Evolutionary conservation across 2,113 vertebrate genomes (phyloP).

Genomic region (Elanoides forficatus): DNA sequence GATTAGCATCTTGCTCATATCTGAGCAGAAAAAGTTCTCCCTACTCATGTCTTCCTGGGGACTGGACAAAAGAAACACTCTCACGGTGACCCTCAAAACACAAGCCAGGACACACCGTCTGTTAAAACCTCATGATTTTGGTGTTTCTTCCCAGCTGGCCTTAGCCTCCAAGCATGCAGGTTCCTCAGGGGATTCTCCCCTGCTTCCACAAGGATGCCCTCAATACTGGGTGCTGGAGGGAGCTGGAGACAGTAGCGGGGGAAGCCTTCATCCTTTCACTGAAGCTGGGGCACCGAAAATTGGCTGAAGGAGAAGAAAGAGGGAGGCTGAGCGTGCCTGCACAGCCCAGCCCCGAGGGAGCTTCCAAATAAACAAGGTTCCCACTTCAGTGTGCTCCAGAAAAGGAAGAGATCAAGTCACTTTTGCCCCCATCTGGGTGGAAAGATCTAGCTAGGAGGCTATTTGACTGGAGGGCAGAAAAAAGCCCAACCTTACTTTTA

Average conservation of each 20-base stretch:
- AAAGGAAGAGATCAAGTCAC: background rate
- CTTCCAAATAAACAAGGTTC: background rate
- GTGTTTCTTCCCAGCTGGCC: background rate
- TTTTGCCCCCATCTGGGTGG: background rate
- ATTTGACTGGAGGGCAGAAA: background rate
- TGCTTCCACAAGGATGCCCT: background rate
- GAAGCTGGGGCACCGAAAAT: background rate
- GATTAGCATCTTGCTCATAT: background rate
- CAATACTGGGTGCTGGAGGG: fast-evolving
- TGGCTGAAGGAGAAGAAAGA: background rate
- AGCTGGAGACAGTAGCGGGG: background rate
- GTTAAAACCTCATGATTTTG: background rate
- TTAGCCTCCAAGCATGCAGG: background rate
- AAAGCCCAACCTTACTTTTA: background rate
- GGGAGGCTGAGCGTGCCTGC: background rate
- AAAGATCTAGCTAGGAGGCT: background rate
- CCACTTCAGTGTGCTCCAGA: background rate
- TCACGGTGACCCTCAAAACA: background rate
- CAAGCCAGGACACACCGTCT: background rate
- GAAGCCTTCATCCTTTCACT: background rate
- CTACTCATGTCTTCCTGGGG: background rate
- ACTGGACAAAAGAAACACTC: background rate
- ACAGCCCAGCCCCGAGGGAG: background rate
- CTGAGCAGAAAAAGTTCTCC: background rate
- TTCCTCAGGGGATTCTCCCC: background rate